A percentile compares a stretch with the other conserved stretches of the same genome.
Conservation (phyloP, 92 coral and sea anemone species). For the Phenganax subtilis region DNA sequence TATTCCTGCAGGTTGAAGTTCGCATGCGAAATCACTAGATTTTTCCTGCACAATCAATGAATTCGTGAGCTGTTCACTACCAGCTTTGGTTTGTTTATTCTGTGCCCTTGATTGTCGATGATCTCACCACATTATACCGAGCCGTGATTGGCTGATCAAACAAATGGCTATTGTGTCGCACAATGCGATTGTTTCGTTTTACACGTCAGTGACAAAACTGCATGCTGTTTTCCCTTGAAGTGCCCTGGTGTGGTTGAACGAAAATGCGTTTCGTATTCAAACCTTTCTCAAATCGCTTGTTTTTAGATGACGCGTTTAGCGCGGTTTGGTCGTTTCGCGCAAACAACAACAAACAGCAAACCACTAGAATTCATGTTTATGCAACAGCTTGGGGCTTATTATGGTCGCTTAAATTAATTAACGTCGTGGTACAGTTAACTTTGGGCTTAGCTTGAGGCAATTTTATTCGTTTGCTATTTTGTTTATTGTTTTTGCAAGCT, state of each 20-base stretch:
- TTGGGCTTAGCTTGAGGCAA: background rate
- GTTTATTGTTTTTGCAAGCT: constrained; percentile 15
- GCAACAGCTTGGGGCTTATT: background rate
- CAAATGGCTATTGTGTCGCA: constrained; percentile 28
- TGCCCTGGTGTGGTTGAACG: background rate
- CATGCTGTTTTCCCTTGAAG: background rate
- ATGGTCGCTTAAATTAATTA: constrained; percentile 18
- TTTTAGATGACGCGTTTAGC: background rate
- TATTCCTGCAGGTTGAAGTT: background rate
- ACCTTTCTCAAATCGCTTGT: background rate
- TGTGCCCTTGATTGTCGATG: constrained; percentile 21
- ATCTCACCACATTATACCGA: constrained; percentile 14
- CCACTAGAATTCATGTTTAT: constrained; percentile 18
- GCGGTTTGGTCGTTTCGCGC: no score
- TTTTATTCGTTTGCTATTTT: background rate
- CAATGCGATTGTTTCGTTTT: constrained; percentile 29
- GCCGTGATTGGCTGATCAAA: constrained; percentile 19
- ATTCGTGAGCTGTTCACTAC: background rate
- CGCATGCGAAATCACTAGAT: background rate
- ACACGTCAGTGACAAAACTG: constrained; percentile 16
- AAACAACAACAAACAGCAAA: background rate
- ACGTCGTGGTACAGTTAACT: constrained; percentile 6
- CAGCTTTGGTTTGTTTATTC: constrained; percentile 19
- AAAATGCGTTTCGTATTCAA: background rate
- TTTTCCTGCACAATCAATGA: background rate